phyloP scores from a whole-genome alignment of 2,113 vertebrate genomes.

The Zapus hudsonius region DNA sequence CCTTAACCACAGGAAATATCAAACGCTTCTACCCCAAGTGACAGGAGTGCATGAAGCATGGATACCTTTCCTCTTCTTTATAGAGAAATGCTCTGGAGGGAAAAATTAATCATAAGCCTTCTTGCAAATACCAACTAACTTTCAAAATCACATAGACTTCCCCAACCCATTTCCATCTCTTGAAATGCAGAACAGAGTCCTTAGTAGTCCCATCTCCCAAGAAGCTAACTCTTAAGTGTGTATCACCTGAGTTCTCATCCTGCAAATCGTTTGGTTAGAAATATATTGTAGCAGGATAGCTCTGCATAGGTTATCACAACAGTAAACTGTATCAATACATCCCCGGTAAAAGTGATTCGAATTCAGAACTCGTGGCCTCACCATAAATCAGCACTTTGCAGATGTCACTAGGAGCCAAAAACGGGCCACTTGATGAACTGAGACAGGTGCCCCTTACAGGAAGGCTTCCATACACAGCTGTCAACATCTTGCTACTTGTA shows the following conservation, averaged over 20 bases:
- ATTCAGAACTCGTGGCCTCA: neutral
- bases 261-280: neutral
- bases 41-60: neutral
- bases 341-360: neutral
- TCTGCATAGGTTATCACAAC: neutral
- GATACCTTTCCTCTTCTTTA: neutral
- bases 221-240: neutral
- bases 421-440: neutral
- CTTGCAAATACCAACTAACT: neutral
- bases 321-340: neutral
- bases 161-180: neutral
- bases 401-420: constrained; percentile 30
- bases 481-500: neutral
- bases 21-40: neutral
- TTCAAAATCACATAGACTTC: neutral
- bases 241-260: neutral
- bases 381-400: constrained; percentile 23
- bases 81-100: neutral
- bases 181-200: constrained; percentile 26
- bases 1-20: neutral
- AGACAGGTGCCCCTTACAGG: neutral
- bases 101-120: neutral
- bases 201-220: neutral
- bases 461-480: neutral
- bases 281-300: neutral